Evolutionary conservation across 2,888 invertebrate species (phyloP).

Genomic region (Drosophila anceps): DNA sequence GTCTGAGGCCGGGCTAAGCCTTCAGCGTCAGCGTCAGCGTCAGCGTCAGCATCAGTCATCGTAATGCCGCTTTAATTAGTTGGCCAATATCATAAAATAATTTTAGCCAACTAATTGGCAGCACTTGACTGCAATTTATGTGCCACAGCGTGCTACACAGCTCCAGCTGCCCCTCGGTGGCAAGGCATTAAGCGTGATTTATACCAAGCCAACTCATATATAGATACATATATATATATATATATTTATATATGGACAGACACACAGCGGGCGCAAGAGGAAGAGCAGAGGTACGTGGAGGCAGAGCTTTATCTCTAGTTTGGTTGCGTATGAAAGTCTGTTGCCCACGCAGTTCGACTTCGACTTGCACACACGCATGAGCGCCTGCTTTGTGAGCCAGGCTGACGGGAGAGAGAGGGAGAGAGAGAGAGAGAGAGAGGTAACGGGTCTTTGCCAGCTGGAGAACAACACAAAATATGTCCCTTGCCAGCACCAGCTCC

Average conservation of each 20-base stretch:
- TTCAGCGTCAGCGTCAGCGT: conserved; percentile 39
- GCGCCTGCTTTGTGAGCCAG: conserved; percentile 53
- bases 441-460: not conserved
- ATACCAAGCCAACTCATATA: conserved; percentile 41
- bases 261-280: not conserved
- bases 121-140: conserved; percentile 79
- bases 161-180: conserved; percentile 17
- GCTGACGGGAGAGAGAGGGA: not conserved
- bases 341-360: conserved; percentile 52
- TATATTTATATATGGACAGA: not conserved
- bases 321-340: conserved; percentile 36
- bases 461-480: conserved; percentile 37
- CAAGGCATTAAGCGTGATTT: conserved; percentile 71
- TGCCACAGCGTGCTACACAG: conserved; percentile 21
- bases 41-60: conserved; percentile 33
- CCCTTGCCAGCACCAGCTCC: conserved; percentile 49
- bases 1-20: conserved; percentile 4
- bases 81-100: conserved; percentile 75
- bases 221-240: not conserved
- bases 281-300: not conserved
- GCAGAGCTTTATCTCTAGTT: conserved; percentile 22
- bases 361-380: conserved; percentile 57
- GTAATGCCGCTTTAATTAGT: conserved; percentile 68
- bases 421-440: not conserved
- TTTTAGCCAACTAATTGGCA: conserved; percentile 78